Evolutionary conservation across 2,113 vertebrate species (phyloP), one percentile per base, ranked within the genome.

Genomic region (Erythrocercus mccallii): DNA sequence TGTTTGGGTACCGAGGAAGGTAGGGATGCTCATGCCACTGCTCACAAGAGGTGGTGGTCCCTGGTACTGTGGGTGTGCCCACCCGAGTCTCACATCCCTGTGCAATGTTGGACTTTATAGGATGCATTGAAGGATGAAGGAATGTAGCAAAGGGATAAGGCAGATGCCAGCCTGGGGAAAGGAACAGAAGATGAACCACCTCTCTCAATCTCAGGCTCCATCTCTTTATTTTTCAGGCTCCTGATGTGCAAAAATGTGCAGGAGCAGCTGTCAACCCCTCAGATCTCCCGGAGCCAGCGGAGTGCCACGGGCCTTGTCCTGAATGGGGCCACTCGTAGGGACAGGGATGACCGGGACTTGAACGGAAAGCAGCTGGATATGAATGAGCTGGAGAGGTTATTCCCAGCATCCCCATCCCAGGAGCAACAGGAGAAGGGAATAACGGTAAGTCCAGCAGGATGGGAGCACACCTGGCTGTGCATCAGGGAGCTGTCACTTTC

Each of bases 1-100:
- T 99, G 96, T 99, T 99, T 68, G 99, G 99, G 83, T 99, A 99
- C 94, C 98, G 99, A 53, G 99, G 99, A 96, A 99, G 99, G 99
- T 99, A 97, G 47, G 98, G 45, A 25, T 58, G 11, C 44, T 92
- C 2, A 0, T 2, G 2, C 12, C 2, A 3, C 42, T 60, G 82
- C 31, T 76, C 31, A 19, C 4, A 21, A 20, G 10, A n/a, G 50
- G 14, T 2, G 4, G 2, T 12, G 66, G 65, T 85, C 19, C 64
- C 51, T 50, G 21, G 15, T 14, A 12, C 15, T 21, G 37, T 48
- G 50, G 35, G 15, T 64, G 12, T 76, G 50, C 28, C 50, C 11
- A 15, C 1, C 2, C 38, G 40, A 74, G 51, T 54, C 56, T 62
- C 4, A 1, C 68, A 76, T 16, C n/a, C 27, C 12, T 45, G 2